phyloP scores from a whole-genome alignment of 2,888 invertebrate species.

The Calliscelio sp. region DNA sequence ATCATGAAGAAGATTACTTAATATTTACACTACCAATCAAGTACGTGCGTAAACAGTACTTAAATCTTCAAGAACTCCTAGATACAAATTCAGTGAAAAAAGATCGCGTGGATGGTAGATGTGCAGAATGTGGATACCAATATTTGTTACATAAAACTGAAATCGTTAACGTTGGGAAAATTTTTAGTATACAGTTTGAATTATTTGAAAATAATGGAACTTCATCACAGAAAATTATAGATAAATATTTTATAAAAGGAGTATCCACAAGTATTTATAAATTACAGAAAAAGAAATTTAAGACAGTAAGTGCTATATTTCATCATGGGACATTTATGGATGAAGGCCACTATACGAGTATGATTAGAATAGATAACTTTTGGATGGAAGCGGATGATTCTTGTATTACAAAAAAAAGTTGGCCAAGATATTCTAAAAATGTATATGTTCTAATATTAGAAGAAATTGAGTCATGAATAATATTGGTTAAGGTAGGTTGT shows the following conservation, averaged over 20 bases:
- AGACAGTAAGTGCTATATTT: conserved; percentile 27
- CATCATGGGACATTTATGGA: conserved; percentile 9
- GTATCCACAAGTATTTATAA: conserved; percentile 11
- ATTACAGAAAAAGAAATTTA: neutral
- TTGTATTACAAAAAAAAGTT: neutral
- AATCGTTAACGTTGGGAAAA: neutral
- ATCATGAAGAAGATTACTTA: neutral
- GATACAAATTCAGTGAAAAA: neutral
- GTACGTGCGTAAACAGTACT: neutral
- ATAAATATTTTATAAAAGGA: conserved; percentile 5
- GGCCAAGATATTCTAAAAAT: conserved; percentile 16
- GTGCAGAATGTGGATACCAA: conserved; percentile 1
- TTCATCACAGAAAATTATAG: neutral
- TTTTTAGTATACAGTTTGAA: conserved; percentile 3
- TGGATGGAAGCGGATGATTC: conserved; percentile 7
- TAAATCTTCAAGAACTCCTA: conserved; percentile 3
- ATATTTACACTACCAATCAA: neutral
- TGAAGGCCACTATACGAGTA: conserved; percentile 24
- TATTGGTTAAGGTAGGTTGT: too few species aligned
- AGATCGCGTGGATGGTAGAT: conserved; percentile 7
- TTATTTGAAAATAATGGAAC: conserved; percentile 4
- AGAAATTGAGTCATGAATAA: too few species aligned
- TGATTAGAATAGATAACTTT: neutral
- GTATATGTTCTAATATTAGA: conserved; percentile 5
- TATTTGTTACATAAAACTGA: conserved; percentile 13